Percentiles rank a stretch among this genome's conserved stretches.
These are phyloP conservation scores for Dendropsophus ebraccatus DNA, from an alignment of 2,113 vertebrate genomes.

Conservation along the genomic window DNA sequence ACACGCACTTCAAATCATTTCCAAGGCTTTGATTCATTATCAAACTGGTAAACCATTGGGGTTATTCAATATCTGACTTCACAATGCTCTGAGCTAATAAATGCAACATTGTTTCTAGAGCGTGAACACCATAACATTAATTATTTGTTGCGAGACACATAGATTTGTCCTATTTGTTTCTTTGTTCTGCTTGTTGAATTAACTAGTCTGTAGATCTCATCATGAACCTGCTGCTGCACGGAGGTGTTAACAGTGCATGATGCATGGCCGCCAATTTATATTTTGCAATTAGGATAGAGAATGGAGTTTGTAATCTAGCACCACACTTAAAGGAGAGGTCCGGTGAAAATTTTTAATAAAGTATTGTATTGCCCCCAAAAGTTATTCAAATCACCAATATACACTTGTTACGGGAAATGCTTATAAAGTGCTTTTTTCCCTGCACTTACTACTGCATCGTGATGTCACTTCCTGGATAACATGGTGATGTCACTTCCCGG, in stretches of 20 bases:
- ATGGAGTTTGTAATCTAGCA: not conserved
- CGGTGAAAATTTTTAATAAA: too few relatives aligned
- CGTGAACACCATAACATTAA: conserved; percentile 36
- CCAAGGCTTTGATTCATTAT: conserved; percentile 3
- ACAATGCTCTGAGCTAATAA: conserved; percentile 62
- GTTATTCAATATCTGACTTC: conserved; percentile 55
- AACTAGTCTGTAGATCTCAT: conserved; percentile 65
- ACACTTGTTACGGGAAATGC: too few relatives aligned
- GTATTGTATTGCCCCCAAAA: too few relatives aligned
- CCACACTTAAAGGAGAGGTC: too few relatives aligned
- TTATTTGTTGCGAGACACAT: conserved; percentile 56
- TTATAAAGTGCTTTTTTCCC: too few relatives aligned
- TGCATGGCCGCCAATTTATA: conserved; percentile 70
- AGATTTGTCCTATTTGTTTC: conserved; percentile 60
- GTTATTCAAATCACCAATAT: too few relatives aligned
- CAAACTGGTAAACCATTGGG: conserved; percentile 42
- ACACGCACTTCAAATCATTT: not conserved
- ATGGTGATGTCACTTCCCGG: too few relatives aligned
- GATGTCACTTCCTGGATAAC: too few relatives aligned
- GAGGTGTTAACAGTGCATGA: conserved; percentile 69
- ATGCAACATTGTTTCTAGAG: conserved; percentile 57
- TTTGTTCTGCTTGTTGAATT: conserved; percentile 61
- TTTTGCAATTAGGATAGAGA: conserved; percentile 60
- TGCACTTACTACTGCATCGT: too few relatives aligned
- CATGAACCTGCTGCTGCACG: conserved; percentile 71